Base-by-base conservation (phyloP, 2,113 vertebrate species). In the Amphiprion percula region DNA sequence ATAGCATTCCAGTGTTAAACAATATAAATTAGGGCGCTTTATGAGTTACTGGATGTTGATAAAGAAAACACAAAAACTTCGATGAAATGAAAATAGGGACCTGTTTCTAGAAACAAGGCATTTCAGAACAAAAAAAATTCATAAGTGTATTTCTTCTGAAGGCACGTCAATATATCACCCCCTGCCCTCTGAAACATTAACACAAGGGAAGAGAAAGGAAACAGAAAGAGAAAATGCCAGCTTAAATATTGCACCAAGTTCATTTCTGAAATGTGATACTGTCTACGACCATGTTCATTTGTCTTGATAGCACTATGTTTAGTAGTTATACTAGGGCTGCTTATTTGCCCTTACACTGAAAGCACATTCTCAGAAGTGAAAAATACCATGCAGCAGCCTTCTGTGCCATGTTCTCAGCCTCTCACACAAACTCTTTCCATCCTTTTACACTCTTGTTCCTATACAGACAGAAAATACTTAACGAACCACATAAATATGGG, bases 81-180 rank as follows among this genome's bases (percentile, higher is more conserved):
- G 41, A 46, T 58, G 33, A 84, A 80, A 77, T 52, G 24, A 86
- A 85, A 66, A 64, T 17, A 41, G 16, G 69, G 68, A 79, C 17
- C 46, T 28, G 39, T 70, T 77, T 66, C 3, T 63, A 54, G 71
- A 77, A 30, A 82, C 59, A 80, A 84, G 58, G 81, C 85, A 79
- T 59, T 82, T 72, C 24, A 50, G 52, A 52, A 37, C 24, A 68
- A 55, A 50, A 33, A 33, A 24, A 69, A 44, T 26, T 39, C 24
- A 10, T 2, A 82, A 61, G 55, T 68, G 71, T 75, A 80, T 90
- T 88, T 91, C 83, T 74, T 89, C 70, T 83, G 79, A 93, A 94
- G 93, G 91, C 93, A 94, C 91, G 88, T 90, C 66, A 80, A 91
- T 84, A 72, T 70, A 80, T 80, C 77, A 84, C 55, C 73, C 64